These are phyloP conservation scores for Pogonognathellus flavescens DNA, from an alignment of 1,140 invertebrate species.

Conservation along the genomic window DNA sequence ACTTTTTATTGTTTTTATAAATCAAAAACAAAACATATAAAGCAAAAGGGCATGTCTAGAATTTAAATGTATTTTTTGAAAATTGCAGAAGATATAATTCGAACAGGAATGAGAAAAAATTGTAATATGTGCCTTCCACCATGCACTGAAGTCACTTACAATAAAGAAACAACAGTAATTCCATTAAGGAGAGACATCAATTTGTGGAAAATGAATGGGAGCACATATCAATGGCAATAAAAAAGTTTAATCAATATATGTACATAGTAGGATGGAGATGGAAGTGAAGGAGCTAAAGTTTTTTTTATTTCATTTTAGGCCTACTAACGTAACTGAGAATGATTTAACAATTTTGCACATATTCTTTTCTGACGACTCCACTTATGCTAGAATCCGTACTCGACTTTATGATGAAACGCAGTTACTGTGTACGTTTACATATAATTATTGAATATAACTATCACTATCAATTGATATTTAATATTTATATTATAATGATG, in stretches of 20 bases:
- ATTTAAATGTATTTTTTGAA: neutral
- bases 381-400: conserved; percentile 55
- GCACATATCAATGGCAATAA: no score
- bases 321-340: neutral
- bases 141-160: conserved; percentile 63
- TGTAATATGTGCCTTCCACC: conserved; percentile 61
- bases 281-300: neutral
- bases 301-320: no score
- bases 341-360: conserved; percentile 62
- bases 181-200: conserved; percentile 39
- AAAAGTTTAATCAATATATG: no score
- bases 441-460: neutral
- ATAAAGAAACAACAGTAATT: conserved; percentile 18
- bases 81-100: neutral
- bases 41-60: no score
- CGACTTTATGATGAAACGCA: conserved; percentile 59
- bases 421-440: conserved; percentile 53
- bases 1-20: no score
- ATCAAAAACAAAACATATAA: no score
- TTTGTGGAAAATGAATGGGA: conserved; percentile 17
- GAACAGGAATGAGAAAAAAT: neutral
- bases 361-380: conserved; percentile 58
- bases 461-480: neutral
- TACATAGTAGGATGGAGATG: neutral
- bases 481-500: neutral